phyloP scores from a whole-genome alignment of 2,797 vertebrate species.

The Phyllotis vaccarum region DNA sequence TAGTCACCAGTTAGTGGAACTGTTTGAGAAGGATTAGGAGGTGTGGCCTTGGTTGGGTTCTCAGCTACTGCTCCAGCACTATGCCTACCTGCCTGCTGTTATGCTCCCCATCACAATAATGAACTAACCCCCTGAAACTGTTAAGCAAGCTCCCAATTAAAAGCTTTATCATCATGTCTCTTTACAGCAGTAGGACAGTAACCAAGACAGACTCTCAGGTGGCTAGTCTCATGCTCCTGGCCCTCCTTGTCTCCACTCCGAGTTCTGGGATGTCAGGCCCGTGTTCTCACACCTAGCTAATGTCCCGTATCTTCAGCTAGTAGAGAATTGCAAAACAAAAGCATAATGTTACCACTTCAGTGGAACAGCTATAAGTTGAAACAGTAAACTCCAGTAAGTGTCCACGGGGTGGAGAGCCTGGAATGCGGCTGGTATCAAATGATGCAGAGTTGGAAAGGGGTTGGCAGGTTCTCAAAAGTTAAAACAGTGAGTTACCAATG shows the following conservation, averaged over 20 bases:
- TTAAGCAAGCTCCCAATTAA: background rate
- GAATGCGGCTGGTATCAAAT: background rate
- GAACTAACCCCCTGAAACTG: background rate
- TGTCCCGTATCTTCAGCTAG: background rate
- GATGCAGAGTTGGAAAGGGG: background rate
- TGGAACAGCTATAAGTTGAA: background rate
- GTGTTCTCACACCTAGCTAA: background rate
- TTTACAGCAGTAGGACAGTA: background rate
- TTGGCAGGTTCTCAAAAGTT: conserved; percentile 3
- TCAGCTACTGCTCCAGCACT: background rate
- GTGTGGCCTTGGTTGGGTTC: background rate
- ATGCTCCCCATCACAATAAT: background rate
- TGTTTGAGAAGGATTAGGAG: background rate
- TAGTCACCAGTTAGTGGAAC: background rate
- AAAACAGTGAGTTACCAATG: background rate
- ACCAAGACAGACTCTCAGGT: background rate
- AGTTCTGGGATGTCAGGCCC: background rate
- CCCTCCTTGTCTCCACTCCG: background rate
- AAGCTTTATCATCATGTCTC: background rate
- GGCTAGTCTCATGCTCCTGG: background rate
- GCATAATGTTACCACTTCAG: background rate
- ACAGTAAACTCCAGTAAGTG: background rate
- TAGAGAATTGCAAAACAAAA: background rate
- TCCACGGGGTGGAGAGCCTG: background rate
- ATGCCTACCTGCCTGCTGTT: background rate